phyloP scores from a whole-genome alignment of 1,140 invertebrate species.

The Spodoptera litura region DNA sequence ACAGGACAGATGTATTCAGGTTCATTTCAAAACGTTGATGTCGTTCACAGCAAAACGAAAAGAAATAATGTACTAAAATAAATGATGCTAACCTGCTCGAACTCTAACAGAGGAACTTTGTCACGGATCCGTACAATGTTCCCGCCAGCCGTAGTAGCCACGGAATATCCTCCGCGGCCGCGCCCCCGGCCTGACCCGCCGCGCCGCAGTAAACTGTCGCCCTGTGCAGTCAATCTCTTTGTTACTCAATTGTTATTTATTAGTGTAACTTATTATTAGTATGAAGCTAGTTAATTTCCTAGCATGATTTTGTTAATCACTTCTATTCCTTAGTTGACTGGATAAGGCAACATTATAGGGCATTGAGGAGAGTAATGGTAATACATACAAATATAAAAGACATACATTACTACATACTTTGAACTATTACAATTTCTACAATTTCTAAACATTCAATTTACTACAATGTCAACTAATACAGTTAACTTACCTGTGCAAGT shows the following conservation, averaged over 20 bases:
- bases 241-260: neutral
- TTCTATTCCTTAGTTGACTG: slow-evolving; percentile 2
- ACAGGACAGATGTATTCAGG: neutral
- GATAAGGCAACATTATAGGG: slow-evolving; percentile 27
- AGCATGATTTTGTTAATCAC: neutral
- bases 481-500: slow-evolving; percentile 71
- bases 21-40: neutral
- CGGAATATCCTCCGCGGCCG: slow-evolving; percentile 64
- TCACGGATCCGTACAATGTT: slow-evolving; percentile 75
- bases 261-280: slow-evolving; percentile 2
- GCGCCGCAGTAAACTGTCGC: slow-evolving; percentile 75
- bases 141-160: slow-evolving; percentile 68
- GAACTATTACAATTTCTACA: slow-evolving; percentile 6
- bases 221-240: slow-evolving; percentile 52
- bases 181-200: slow-evolving; percentile 69
- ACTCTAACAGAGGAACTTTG: slow-evolving; percentile 66
- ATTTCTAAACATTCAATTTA: neutral
- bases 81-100: slow-evolving; percentile 66
- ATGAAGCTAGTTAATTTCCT: neutral
- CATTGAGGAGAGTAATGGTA: neutral
- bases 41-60: neutral
- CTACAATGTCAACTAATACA: neutral
- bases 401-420: neutral
- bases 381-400: neutral
- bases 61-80: neutral